A percentile compares a stretch with the other conserved stretches of the same genome.
Conservation (phyloP, 2,797 vertebrate genomes). For the Melanotaenia maccullochi region DNA sequence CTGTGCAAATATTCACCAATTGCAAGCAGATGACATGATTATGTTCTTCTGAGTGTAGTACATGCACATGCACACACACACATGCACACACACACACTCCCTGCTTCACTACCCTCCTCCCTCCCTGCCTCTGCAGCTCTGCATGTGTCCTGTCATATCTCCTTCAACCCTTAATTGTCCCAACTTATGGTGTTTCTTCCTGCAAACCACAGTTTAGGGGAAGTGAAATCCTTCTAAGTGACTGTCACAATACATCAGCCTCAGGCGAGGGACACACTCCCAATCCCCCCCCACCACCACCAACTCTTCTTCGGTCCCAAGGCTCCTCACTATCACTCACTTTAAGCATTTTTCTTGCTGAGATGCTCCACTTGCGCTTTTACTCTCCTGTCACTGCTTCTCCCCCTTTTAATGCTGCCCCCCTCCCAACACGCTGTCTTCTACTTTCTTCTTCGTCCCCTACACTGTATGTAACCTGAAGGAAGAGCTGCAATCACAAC, state of each 20-base stretch:
- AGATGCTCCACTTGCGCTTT: conserved; percentile 77
- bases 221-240: conserved; percentile 92
- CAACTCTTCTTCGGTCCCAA: conserved; percentile 64
- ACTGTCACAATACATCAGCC: conserved; percentile 91
- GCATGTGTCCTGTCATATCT: conserved; percentile 90
- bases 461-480: conserved; percentile 86
- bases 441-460: not conserved
- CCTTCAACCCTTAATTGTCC: conserved; percentile 91
- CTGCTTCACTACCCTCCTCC: conserved; percentile 72
- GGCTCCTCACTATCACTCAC: conserved; percentile 67
- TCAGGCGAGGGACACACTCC: conserved; percentile 84
- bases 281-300: conserved; percentile 39
- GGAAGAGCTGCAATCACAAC: conserved; percentile 91
- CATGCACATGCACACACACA: conserved; percentile 17
- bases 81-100: conserved; percentile 17
- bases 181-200: conserved; percentile 84
- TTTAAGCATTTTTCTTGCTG: conserved; percentile 79
- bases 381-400: conserved; percentile 72
- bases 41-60: conserved; percentile 35
- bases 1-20: conserved; percentile 50
- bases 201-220: conserved; percentile 88
- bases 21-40: conserved; percentile 55
- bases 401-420: conserved; percentile 37
- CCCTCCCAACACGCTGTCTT: conserved; percentile 38
- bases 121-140: conserved; percentile 76